Evolutionary conservation across 2,888 invertebrate genomes (phyloP), one percentile per base, ranked within the genome.

Genomic region (Erebia aethiops): DNA sequence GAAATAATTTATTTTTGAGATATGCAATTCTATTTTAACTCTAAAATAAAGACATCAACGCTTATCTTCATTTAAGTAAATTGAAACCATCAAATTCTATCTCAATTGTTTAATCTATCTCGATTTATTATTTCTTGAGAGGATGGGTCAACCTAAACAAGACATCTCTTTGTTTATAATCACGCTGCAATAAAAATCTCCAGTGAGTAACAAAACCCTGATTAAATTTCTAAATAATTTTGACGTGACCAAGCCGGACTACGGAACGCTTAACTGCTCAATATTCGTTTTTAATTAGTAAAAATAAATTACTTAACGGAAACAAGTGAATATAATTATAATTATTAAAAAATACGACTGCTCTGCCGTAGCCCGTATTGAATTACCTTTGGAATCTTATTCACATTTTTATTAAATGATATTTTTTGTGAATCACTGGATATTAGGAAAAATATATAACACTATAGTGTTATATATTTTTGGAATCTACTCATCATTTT

Each of bases 231-330:
- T 5, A 61, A 46, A 61, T 46, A 61, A 16, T 43, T 26, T 51
- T 52, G 16, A 54, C 52, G 64, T 64, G 52, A 64, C 63, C 3
- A 51, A 26, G n/a, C 51, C 13, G 43, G 9, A 16, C 7, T 52
- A 35, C 52, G 35, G 63, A 35, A 35, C 26, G 51, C 26, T 51
- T n/a, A 35, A 16, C 52, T n/a, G 0, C 35, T 13, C 21, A 51
- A 9, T 63, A 26, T 26, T 51, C 21, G n/a, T 26, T 64, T 41
- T 16, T 35, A 52, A 51, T 52, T 64, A 11, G 13, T 16, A 13
- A n/a, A n/a, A n/a, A n/a, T 51, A 35, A 52, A 64, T 64, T 64
- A 13, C 35, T 64, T 16, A 51, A 51, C 63, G 52, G 21, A 35
- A 64, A n/a, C n/a, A n/a, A n/a, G n/a, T n/a, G n/a, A n/a, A n/a